Evolutionary conservation across 2,888 invertebrate species (phyloP), one percentile per base, ranked within the genome.

Genomic region (Amblyteles armatorius): DNA sequence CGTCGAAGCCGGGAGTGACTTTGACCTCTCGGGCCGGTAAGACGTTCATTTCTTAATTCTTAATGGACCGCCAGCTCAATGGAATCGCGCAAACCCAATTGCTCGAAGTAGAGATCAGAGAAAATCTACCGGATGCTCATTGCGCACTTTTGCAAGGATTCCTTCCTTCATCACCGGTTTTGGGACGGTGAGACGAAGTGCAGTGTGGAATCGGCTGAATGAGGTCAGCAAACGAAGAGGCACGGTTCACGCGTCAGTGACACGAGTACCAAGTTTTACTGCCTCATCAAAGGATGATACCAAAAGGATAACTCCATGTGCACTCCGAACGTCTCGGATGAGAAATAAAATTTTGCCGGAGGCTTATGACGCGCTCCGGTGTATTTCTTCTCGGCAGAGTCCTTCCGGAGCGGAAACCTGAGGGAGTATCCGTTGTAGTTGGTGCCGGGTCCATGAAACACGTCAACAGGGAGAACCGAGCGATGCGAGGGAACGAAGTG

Each of bases 401-500:
- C 71, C 71, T 29, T 68, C 55, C 57, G 7, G n/a, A 57, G 50
- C 36, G 19, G 50, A 60, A 67, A 76, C 55, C 13, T 16, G 36
- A 69, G 79, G 50, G 3, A 77, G 77, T 80, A 72, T 72, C 60
- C 16, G 67, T 50, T 33, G 76, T 69, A 55, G 50, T 57, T 2
- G 69, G 50, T 65, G 26, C 29, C 44, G 1, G 63, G 36, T 26
- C 55, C 52, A 22, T 40, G 50, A 76, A 65, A 19, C 57, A 76
- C 71, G 13, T 68, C 11, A 33, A 33, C 33, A 33, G 19, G 19
- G 50, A 36, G 13, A 55, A 44, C 13, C 5, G n/a, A 36, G 67
- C 63, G 33, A 55, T 22, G 13, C 0, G 40, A 36, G 77, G 48
- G 69, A 81, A 80, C 65, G 81, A 57, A 84, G 67, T 72, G 87